Evolutionary conservation across 2,797 vertebrate species (phyloP), one percentile per base, ranked within the genome.

Genomic region (Xiphorhynchus erythropygius): DNA sequence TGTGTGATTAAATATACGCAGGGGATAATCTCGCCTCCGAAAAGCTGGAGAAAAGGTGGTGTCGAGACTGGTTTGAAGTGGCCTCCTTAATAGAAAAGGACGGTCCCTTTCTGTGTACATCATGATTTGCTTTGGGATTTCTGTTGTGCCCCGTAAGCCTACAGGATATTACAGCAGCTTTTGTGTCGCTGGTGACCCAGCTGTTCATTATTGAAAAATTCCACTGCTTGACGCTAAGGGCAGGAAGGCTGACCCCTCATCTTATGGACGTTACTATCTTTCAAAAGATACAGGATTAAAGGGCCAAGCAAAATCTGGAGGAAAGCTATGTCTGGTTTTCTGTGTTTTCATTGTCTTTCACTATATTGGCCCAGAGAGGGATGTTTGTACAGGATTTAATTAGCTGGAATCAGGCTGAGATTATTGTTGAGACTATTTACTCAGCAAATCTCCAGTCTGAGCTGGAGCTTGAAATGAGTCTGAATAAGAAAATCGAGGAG

Each of bases 161-260:
- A 98, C 98, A 99, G 99, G 99, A 99, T 99, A 99, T 99, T 99
- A 99, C 98, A 98, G 98, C 96, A 98, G 98, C 98, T 99, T 99
- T 99, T 99, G 99, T 99, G 98, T 98, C 98, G 98, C 98, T 98
- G 98, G 98, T 98, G 98, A 99, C 98, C 98, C 99, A 99, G 99
- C 98, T 99, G 99, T 99, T 99, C 98, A 98, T 99, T 99, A 99
- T 99, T 99, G 99, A 99, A 99, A 99, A 99, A 99, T 99, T 99
- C 99, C 99, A 99, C 97, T 97, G 98, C 98, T 99, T 98, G 96
- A 98, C 98, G 98, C 98, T 97, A 98, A 98, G 99, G 98, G 98
- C 98, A 98, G 97, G 97, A 97, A 98, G 98, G 98, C 97, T 98
- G 98, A 98, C 98, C 98, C 98, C 98, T 98, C 99, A 98, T 98